Conservation (phyloP, 2,888 invertebrate genomes). For the Craniophora ligustri region DNA sequence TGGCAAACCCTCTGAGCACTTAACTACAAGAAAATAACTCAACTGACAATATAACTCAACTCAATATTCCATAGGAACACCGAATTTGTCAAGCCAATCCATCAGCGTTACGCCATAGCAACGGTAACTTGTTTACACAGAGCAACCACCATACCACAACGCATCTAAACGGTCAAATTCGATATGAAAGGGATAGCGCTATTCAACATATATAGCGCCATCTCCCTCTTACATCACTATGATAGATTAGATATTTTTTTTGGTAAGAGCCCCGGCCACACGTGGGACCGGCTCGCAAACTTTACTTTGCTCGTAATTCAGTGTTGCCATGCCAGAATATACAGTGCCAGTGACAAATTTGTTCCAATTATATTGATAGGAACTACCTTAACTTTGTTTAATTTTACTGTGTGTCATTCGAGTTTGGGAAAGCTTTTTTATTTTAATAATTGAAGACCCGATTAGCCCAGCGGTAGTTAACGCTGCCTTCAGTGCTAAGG, state of each 20-base stretch:
- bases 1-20: background rate
- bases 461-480: too few species aligned
- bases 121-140: slow-evolving; percentile 37
- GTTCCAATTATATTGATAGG: background rate
- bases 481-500: too few species aligned
- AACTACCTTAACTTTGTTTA: background rate
- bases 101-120: slow-evolving; percentile 33
- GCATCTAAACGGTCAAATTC: too few species aligned
- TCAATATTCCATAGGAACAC: background rate
- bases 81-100: slow-evolving; percentile 48
- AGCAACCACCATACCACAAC: too few species aligned
- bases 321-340: background rate
- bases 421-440: too few species aligned
- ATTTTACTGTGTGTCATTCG: background rate
- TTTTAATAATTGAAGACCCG: too few species aligned
- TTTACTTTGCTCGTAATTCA: slow-evolving; percentile 24
- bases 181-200: too few species aligned
- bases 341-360: background rate
- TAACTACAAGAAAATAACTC: background rate
- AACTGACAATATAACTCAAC: too few species aligned
- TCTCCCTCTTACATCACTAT: too few species aligned
- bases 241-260: too few species aligned
- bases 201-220: too few species aligned
- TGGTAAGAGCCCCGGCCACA: too few species aligned
- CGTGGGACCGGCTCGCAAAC: slow-evolving; percentile 16